Evolutionary conservation across 2,113 vertebrate genomes (phyloP), one percentile per base, ranked within the genome.

Genomic region (Otocyon megalotis): DNA sequence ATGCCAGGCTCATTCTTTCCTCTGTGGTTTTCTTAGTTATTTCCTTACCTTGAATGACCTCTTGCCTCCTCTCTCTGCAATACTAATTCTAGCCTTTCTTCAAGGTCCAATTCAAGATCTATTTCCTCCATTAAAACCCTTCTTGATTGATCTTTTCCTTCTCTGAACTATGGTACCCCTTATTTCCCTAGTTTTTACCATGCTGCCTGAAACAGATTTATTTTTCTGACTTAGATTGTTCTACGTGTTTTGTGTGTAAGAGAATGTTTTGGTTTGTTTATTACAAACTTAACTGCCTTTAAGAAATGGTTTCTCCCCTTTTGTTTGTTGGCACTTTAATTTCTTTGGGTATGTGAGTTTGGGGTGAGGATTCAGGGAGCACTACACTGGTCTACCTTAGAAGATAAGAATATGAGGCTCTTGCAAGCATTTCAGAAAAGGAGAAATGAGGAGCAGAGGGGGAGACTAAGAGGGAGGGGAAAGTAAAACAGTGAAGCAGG

Each of bases 11-110:
- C 54, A 30, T 54, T 97, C 53, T 94, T 83, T n/a, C 37, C 63
- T 87, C 58, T 65, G 53, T 81, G 53, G 22, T 90, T 97, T 96
- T 96, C 87, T 50, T 85, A 93, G 54, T 93, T 88, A 79, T 79
- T 94, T 94, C 92, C 77, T 97, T 93, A 96, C 97, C 96, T 95
- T 56, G 37, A 90, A 95, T 94, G 95, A 96, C 90, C 92, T 96
- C 93, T 69, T 88, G 79, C 54, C 32, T 90, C n/a, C 16, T 69
- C 94, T 69, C 60, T 79, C 71, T 96, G 63, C 83, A 96, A 65
- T 65, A 76, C 77, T 96, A 65, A 91, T 94, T 91, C 63, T 58
- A 74, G 65, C 19, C 69, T 97, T 93, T 95, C 92, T 96, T 96
- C 53, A 58, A 24, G 30, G 76, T 96, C 87, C 94, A 85, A 62